Evolutionary conservation across 2,113 vertebrate species (phyloP).

Genomic region (Sakesphorus luctuosus): DNA sequence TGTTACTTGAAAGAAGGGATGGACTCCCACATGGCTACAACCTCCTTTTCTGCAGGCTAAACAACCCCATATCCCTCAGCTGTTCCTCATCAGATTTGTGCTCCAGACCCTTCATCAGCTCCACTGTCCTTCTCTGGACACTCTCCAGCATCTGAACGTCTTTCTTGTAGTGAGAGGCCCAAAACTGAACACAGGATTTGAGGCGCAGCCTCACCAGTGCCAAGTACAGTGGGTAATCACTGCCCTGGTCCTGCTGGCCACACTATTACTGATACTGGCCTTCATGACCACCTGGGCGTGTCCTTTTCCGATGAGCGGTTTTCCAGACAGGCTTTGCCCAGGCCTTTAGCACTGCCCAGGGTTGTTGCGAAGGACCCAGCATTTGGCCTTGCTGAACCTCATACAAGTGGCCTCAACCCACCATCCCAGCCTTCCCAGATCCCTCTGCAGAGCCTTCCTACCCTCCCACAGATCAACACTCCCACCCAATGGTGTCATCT

Average conservation of each 20-base stretch:
- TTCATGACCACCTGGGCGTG: not conserved
- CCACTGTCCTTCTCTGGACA: not conserved
- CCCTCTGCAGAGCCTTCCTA: not conserved
- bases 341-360: not conserved
- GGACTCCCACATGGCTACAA: accelerated
- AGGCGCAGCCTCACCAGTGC: not conserved
- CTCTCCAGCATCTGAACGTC: not conserved
- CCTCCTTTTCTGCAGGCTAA: not conserved
- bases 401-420: not conserved
- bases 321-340: not conserved
- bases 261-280: not conserved
- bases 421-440: not conserved
- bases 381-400: not conserved
- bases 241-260: not conserved
- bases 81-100: not conserved
- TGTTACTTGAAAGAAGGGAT: not conserved
- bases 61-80: not conserved
- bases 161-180: not conserved
- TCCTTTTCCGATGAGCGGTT: not conserved
- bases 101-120: not conserved
- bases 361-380: not conserved
- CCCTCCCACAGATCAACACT: not conserved
- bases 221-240: not conserved
- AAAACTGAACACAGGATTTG: not conserved
- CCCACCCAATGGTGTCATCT: not conserved